Evolutionary conservation across 2,888 invertebrate genomes (phyloP).

Genomic region (Lasioglossum figueresi): DNA sequence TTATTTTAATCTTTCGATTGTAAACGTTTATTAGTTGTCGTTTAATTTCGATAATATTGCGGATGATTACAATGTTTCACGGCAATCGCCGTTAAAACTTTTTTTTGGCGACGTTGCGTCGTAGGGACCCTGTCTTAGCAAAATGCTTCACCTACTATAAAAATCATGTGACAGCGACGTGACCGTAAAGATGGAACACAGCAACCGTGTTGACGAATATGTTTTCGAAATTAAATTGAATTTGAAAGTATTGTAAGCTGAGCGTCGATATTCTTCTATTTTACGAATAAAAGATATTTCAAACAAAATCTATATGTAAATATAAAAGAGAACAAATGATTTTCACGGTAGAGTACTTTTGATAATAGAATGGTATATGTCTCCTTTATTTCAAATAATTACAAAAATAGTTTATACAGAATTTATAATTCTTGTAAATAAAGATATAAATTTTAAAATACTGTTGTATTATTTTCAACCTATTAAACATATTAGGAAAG

Average conservation of each 20-base stretch:
- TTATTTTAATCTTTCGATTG: slow-evolving; percentile 7
- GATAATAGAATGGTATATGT: neutral
- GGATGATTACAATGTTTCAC: slow-evolving; percentile 35
- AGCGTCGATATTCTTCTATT: no score
- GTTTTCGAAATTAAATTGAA: neutral
- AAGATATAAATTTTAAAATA: neutral
- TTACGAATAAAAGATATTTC: no score
- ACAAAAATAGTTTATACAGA: neutral
- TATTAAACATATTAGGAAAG: no score
- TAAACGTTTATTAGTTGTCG: slow-evolving; percentile 32
- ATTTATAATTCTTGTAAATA: neutral
- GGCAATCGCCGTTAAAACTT: neutral
- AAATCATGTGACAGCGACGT: neutral
- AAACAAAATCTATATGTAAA: neutral
- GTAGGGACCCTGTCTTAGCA: neutral
- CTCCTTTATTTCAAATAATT: neutral
- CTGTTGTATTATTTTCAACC: no score
- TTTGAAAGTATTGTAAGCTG: neutral
- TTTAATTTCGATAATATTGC: slow-evolving; percentile 27
- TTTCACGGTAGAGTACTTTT: neutral
- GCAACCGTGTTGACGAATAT: neutral
- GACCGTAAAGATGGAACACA: neutral
- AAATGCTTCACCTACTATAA: neutral
- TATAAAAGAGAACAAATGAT: neutral
- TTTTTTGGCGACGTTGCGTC: neutral